These are phyloP conservation scores for Labia minor DNA, from an alignment of 2,888 invertebrate species.

Conservation along the genomic window DNA sequence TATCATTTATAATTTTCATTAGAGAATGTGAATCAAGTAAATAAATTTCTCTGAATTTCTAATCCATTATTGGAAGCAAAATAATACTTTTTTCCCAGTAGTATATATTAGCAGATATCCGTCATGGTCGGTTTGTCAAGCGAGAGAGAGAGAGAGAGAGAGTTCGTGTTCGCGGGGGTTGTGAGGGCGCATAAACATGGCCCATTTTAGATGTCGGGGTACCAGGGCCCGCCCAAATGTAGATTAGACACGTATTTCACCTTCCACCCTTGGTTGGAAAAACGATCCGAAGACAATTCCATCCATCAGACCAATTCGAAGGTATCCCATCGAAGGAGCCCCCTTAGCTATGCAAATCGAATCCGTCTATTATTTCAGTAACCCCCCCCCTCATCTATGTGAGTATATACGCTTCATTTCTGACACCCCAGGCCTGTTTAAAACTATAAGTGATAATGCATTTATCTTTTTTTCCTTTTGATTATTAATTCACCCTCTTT, in stretches of 20 bases:
- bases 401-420: background rate
- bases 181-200: conserved; percentile 1
- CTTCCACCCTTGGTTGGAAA: background rate
- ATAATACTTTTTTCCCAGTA: too few species aligned
- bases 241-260: conserved; percentile 13
- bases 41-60: too few species aligned
- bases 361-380: background rate
- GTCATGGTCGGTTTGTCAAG: background rate
- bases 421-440: too few species aligned
- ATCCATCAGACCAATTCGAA: background rate
- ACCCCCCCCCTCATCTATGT: background rate
- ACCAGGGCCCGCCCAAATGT: background rate
- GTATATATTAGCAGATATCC: background rate
- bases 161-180: background rate
- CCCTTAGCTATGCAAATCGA: background rate
- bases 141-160: too few species aligned
- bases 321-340: background rate
- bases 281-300: background rate
- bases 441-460: background rate
- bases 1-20: too few species aligned
- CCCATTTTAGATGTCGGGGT: too few species aligned
- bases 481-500: background rate
- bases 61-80: too few species aligned
- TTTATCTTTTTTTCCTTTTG: background rate
- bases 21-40: too few species aligned